Conservation (phyloP, 1,140 invertebrate genomes). For the Idris sp. region DNA sequence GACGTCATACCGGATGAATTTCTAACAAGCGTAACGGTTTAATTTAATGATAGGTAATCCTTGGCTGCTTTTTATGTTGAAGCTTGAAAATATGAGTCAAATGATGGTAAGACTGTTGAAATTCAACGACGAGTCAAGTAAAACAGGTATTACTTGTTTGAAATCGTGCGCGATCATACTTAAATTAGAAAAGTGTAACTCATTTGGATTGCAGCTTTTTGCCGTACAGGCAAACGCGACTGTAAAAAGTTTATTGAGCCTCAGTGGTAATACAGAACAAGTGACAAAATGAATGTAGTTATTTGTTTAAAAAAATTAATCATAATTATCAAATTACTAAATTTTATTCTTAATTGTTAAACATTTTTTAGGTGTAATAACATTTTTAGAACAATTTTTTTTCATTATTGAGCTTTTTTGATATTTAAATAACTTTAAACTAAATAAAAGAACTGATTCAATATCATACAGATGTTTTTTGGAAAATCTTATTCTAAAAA, state of each 20-base stretch:
- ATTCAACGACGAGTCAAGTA: constrained; percentile 21
- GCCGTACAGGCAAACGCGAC: constrained; percentile 9
- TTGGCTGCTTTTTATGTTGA: constrained; percentile 35
- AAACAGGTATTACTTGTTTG: constrained; percentile 54
- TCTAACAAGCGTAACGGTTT: constrained; percentile 57
- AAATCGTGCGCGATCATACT: constrained; percentile 29
- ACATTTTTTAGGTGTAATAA: no score
- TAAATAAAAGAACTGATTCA: no score
- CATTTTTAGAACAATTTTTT: no score
- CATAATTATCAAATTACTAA: no score
- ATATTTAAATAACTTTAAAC: no score
- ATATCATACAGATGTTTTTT: no score
- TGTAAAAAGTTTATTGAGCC: constrained; percentile 12
- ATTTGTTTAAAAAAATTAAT: no score
- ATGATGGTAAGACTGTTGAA: constrained; percentile 45
- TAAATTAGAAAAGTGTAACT: constrained; percentile 53
- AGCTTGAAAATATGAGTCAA: constrained; percentile 54
- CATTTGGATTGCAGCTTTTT: constrained; percentile 41
- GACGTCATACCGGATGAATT: constrained; percentile 58
- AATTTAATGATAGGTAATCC: constrained; percentile 57
- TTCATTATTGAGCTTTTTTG: no score
- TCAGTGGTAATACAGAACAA: no score
- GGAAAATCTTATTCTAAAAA: no score
- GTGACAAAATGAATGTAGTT: no score
- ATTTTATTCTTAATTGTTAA: no score